phyloP scores from a whole-genome alignment of 2,113 vertebrate genomes.

The Gnathonemus longibarbis region DNA sequence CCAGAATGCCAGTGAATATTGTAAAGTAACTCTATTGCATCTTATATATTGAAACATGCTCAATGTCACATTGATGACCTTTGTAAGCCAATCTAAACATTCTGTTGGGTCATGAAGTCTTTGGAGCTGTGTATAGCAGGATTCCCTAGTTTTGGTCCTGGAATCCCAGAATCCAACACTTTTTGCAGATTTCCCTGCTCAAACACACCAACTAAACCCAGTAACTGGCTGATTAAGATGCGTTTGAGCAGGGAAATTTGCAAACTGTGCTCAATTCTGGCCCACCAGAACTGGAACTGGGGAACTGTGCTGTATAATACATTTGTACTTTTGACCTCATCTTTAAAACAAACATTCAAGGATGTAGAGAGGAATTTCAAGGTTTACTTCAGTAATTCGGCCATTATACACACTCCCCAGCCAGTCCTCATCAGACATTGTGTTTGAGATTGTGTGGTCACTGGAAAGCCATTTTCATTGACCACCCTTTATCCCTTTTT shows the following conservation, averaged over 20 bases:
- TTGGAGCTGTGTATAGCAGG: neutral
- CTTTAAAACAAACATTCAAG: neutral
- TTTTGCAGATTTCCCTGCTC: neutral
- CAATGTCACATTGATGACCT: neutral
- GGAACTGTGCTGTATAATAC: neutral
- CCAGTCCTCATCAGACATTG: neutral
- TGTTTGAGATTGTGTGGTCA: neutral
- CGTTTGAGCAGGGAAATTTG: neutral
- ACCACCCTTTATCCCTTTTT: neutral
- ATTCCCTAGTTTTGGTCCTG: neutral
- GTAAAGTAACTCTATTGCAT: neutral
- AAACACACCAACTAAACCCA: neutral
- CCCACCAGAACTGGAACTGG: neutral
- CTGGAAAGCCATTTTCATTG: neutral
- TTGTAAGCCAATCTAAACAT: neutral
- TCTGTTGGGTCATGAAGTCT: neutral
- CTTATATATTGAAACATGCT: neutral
- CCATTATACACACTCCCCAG: neutral
- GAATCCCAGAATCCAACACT: neutral
- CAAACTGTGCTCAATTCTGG: neutral
- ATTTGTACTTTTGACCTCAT: neutral
- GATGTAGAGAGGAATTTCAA: neutral
- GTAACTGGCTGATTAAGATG: neutral
- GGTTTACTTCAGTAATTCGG: neutral
- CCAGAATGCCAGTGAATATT: neutral